phyloP scores from a whole-genome alignment of 2,888 invertebrate species.

The Drosophila picticornis region DNA sequence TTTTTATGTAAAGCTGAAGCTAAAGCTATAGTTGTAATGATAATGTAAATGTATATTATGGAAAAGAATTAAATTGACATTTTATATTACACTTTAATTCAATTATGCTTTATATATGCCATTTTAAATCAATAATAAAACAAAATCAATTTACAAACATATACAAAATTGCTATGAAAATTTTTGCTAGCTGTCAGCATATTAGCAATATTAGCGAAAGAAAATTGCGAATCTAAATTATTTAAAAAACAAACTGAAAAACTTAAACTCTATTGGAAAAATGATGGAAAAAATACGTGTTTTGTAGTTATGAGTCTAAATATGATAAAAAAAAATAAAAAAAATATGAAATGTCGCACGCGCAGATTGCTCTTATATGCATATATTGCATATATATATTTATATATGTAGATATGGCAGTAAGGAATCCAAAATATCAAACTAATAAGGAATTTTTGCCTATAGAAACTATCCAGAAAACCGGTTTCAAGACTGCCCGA shows the following conservation, averaged over 20 bases:
- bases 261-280: neutral
- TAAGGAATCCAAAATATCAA: neutral
- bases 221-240: neutral
- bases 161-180: neutral
- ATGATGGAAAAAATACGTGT: neutral
- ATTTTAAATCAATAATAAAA: slow-evolving; percentile 43
- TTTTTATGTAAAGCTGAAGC: slow-evolving; percentile 30
- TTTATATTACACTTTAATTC: slow-evolving; percentile 9
- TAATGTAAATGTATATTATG: slow-evolving; percentile 26
- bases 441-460: neutral
- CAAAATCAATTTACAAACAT: slow-evolving; percentile 28
- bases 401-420: neutral
- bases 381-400: neutral
- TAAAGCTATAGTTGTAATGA: slow-evolving; percentile 16
- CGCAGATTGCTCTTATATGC: too few species aligned
- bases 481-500: neutral
- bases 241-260: neutral
- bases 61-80: slow-evolving; percentile 15
- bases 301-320: neutral
- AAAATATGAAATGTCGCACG: neutral
- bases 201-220: neutral
- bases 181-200: neutral
- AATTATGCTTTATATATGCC: slow-evolving; percentile 38
- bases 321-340: neutral
- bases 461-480: neutral